Evolutionary conservation across 2,113 vertebrate species (phyloP).

Genomic region (Brachypodius melanocephalos): DNA sequence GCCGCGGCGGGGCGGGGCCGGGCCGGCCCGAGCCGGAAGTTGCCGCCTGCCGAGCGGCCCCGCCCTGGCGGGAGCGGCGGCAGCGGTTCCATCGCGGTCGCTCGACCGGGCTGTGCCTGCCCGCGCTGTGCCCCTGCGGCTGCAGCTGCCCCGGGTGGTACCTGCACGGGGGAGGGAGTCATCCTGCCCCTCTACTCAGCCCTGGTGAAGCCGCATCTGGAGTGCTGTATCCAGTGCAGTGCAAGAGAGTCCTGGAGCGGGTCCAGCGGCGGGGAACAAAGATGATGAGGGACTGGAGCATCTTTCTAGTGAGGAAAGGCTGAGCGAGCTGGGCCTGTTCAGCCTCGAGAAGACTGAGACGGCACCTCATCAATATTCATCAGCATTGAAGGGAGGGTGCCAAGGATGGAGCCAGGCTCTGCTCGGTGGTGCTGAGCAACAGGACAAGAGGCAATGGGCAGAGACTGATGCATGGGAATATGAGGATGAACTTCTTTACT

Average conservation of each 20-base stretch:
- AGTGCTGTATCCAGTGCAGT: not conserved
- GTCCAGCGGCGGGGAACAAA: not conserved
- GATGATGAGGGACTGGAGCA: not conserved
- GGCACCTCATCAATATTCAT: not conserved
- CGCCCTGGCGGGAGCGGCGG: not conserved
- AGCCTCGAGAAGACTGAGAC: not conserved
- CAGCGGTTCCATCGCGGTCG: fast-evolving
- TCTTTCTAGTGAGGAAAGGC: not conserved
- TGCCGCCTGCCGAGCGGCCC: not conserved
- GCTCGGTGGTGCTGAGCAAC: too few species aligned
- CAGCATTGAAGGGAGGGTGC: not conserved
- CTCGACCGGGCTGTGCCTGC: not conserved
- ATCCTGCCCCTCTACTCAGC: not conserved
- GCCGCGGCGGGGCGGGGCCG: not conserved
- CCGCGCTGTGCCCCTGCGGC: not conserved
- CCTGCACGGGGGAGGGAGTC: fast-evolving
- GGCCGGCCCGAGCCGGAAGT: not conserved
- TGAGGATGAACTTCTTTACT: not conserved
- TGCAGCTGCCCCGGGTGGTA: not conserved
- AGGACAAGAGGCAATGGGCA: not conserved
- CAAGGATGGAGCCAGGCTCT: not conserved
- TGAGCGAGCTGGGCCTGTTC: not conserved
- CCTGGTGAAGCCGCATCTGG: not conserved
- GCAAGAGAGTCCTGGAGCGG: not conserved
- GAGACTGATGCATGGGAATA: not conserved